Conservation (phyloP, 2,113 vertebrate genomes). For the Catharus fuscescens region DNA sequence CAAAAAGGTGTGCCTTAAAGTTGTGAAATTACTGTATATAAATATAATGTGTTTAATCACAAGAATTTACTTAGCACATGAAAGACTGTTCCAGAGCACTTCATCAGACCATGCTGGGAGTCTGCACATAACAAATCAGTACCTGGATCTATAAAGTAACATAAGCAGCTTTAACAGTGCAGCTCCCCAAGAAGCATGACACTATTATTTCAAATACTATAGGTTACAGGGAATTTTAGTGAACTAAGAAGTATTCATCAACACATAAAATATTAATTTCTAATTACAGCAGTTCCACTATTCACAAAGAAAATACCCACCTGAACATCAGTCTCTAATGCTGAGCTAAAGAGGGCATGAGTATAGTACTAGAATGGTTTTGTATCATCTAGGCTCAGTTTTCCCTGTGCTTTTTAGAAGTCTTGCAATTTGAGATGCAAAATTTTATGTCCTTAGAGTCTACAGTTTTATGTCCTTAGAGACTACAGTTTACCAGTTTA, state of each 20-base stretch:
- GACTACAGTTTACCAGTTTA: not conserved
- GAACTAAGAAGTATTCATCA: not conserved
- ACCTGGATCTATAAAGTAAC: not conserved
- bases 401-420: not conserved
- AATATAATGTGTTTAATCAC: not conserved
- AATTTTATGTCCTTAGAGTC: not conserved
- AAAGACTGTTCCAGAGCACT: not conserved
- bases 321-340: not conserved
- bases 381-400: not conserved
- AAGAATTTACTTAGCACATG: not conserved
- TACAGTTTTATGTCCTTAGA: not conserved
- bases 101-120: not conserved
- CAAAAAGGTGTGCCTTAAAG: too few species aligned
- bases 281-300: not conserved
- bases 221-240: not conserved
- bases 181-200: not conserved
- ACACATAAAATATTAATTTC: not conserved
- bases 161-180: not conserved
- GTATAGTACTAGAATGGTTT: not conserved
- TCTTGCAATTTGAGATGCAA: not conserved
- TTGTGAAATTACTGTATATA: not conserved
- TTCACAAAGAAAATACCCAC: not conserved
- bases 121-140: not conserved
- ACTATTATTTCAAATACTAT: not conserved
- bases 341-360: not conserved